Evolutionary conservation across 2,113 vertebrate genomes (phyloP).

Genomic region (Bos javanicus): DNA sequence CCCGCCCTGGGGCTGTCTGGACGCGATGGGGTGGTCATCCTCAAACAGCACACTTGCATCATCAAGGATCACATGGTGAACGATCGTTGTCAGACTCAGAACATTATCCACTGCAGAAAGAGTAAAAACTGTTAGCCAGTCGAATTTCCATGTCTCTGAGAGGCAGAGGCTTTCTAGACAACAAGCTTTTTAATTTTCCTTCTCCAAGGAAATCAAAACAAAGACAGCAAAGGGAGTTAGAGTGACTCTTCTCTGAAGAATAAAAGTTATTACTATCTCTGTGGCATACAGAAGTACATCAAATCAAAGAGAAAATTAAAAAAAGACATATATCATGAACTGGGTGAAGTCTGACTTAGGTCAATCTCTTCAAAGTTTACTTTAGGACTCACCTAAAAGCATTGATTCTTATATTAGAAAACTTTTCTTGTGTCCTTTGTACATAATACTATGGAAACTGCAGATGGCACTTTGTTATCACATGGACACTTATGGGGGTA

Average conservation of each 20-base stretch:
- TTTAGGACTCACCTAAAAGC: not conserved
- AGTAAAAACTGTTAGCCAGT: not conserved
- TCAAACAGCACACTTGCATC: too few relatives aligned
- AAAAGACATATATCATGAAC: not conserved
- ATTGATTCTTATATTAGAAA: not conserved
- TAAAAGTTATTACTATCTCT: not conserved
- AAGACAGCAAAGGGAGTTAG: not conserved
- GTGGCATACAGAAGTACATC: not conserved
- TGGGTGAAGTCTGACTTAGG: not conserved
- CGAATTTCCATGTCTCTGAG: not conserved
- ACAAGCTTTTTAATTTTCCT: not conserved
- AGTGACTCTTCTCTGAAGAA: not conserved
- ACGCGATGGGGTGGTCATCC: not conserved
- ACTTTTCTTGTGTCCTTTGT: not conserved
- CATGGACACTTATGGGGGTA: not conserved
- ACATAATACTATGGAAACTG: not conserved
- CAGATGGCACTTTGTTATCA: not conserved
- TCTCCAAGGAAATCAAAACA: not conserved
- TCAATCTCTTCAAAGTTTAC: not conserved
- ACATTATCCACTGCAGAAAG: not conserved
- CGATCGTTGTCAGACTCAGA: not conserved
- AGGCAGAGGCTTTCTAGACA: too few relatives aligned
- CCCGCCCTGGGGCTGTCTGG: fast-evolving
- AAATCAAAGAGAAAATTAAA: not conserved
- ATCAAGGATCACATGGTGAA: not conserved